These are phyloP conservation scores for Lordiphosa mommai DNA, from an alignment of 1,140 invertebrate genomes.

Conservation along the genomic window DNA sequence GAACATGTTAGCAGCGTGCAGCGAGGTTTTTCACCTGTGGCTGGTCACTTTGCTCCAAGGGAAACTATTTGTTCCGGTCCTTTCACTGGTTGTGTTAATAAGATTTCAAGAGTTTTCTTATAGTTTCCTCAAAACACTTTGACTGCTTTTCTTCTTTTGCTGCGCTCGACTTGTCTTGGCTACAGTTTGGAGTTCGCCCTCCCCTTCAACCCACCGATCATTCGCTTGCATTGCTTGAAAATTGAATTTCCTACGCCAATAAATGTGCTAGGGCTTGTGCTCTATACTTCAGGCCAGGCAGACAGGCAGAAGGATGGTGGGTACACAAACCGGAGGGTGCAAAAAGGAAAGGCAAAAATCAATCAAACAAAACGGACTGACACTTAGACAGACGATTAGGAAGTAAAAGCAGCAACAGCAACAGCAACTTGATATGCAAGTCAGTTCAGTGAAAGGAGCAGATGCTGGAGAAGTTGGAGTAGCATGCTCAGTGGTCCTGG, in stretches of 20 bases:
- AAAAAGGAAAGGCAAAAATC: constrained; percentile 28
- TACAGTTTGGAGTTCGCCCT: no score
- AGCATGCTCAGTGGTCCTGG: no score
- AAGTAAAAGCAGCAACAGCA: constrained; percentile 37
- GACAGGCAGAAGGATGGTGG: background rate
- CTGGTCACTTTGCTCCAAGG: no score
- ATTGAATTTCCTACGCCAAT: constrained; percentile 55
- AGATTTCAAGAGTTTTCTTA: no score
- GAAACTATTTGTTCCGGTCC: no score
- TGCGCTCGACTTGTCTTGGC: no score
- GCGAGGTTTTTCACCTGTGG: no score
- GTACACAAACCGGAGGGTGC: background rate
- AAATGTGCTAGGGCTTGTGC: constrained; percentile 20
- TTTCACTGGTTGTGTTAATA: no score
- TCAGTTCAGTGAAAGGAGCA: constrained; percentile 15
- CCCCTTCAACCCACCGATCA: no score
- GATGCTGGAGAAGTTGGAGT: background rate
- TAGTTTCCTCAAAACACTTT: no score
- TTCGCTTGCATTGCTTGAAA: constrained; percentile 33
- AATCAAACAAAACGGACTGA: constrained; percentile 55
- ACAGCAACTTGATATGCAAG: constrained; percentile 50
- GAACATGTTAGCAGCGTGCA: no score
- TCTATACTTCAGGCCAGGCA: constrained; percentile 13
- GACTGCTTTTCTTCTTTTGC: no score
- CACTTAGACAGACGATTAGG: constrained; percentile 55